Conservation (phyloP, 2,888 invertebrate species). For the Oxycera nigricornis region DNA sequence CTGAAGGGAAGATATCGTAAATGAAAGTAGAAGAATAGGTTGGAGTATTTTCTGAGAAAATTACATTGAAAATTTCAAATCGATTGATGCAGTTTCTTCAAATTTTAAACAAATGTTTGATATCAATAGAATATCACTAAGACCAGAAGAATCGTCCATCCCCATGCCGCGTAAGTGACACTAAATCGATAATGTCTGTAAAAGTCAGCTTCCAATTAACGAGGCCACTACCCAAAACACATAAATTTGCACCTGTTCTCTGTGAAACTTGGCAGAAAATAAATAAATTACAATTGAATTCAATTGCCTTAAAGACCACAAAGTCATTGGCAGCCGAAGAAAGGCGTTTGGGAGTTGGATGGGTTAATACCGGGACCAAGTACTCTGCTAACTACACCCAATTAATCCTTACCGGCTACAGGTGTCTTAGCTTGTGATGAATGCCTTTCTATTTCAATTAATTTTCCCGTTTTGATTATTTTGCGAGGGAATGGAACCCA, state of each 20-base stretch:
- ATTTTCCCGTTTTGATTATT: constrained; percentile 11
- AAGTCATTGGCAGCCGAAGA: neutral
- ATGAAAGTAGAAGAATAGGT: too few species aligned
- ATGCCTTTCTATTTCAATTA: constrained; percentile 27
- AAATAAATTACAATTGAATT: neutral
- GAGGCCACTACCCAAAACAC: neutral
- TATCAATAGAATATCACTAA: too few species aligned
- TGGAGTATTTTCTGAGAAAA: too few species aligned
- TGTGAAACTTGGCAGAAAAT: neutral
- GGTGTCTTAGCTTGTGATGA: constrained; percentile 24
- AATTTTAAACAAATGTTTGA: too few species aligned
- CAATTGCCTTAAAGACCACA: neutral
- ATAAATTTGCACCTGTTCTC: neutral
- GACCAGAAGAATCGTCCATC: too few species aligned
- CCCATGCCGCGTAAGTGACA: too few species aligned
- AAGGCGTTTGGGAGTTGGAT: neutral
- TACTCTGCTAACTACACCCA: neutral
- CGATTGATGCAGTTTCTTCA: too few species aligned
- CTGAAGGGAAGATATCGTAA: too few species aligned
- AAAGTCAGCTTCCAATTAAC: neutral
- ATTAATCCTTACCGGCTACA: constrained; percentile 23
- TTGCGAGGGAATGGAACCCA: neutral
- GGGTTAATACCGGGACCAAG: neutral
- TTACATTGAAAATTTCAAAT: too few species aligned
- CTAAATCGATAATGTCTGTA: too few species aligned